phyloP scores from a whole-genome alignment of 2,888 invertebrate species.

The Molorchus minor region DNA sequence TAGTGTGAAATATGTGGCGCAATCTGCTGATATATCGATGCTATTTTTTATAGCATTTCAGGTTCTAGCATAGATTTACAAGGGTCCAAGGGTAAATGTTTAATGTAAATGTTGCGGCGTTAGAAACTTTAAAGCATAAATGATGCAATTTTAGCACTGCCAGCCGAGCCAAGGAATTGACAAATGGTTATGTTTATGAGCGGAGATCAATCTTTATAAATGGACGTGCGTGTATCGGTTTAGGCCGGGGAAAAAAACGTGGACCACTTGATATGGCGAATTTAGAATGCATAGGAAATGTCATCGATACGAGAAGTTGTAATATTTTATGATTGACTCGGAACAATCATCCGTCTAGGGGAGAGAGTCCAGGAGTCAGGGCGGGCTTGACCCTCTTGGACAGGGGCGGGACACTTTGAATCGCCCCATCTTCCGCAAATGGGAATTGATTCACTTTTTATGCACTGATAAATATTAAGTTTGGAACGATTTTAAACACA shows the following conservation, averaged over 20 bases:
- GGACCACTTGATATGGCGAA: conserved; percentile 49
- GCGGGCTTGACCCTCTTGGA: conserved; percentile 10
- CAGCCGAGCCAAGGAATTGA: conserved; percentile 49
- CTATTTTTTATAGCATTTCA: conserved; percentile 22
- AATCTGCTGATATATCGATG: conserved; percentile 1
- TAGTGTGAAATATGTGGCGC: too few species aligned
- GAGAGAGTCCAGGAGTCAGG: conserved; percentile 17
- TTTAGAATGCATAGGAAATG: conserved; percentile 62
- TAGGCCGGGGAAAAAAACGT: conserved; percentile 43
- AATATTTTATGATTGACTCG: conserved; percentile 62
- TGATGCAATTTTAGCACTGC: conserved; percentile 49
- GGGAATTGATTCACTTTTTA: conserved; percentile 2
- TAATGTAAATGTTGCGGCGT: conserved; percentile 42
- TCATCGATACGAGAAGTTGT: conserved; percentile 59
- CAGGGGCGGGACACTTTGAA: neutral
- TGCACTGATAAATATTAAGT: conserved; percentile 32
- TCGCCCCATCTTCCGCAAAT: neutral
- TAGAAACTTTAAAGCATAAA: conserved; percentile 49
- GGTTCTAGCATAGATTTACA: conserved; percentile 29
- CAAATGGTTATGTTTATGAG: conserved; percentile 58
- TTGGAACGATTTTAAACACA: too few species aligned
- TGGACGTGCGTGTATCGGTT: conserved; percentile 50
- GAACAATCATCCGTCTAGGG: conserved; percentile 46
- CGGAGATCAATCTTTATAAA: conserved; percentile 57
- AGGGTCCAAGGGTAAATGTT: conserved; percentile 36